Conservation (phyloP, 2,113 vertebrate species). For the Antennarius striatus region DNA sequence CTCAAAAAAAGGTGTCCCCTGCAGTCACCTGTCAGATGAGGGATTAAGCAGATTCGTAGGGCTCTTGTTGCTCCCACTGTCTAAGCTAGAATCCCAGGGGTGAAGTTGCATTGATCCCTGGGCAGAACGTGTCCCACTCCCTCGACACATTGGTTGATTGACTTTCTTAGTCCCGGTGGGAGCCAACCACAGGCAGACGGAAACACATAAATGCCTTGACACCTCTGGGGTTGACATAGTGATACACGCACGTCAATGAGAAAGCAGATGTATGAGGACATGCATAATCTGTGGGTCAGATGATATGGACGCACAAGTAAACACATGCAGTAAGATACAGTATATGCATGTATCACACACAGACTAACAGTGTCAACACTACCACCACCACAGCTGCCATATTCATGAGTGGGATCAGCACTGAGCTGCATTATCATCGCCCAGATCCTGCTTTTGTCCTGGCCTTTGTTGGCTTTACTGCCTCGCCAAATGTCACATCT, state of each 20-base stretch:
- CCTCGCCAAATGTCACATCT: slow-evolving; percentile 80
- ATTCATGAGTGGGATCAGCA: slow-evolving; percentile 69
- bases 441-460: slow-evolving; percentile 65
- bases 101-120: slow-evolving; percentile 68
- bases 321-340: slow-evolving; percentile 16
- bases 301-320: slow-evolving; percentile 15
- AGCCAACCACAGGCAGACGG: slow-evolving; percentile 43
- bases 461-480: slow-evolving; percentile 75
- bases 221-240: slow-evolving; percentile 1
- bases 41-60: slow-evolving; percentile 66
- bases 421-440: slow-evolving; percentile 61
- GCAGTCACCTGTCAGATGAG: slow-evolving; percentile 64
- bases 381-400: slow-evolving; percentile 59
- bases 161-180: slow-evolving; percentile 66
- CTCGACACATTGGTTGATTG: slow-evolving; percentile 75
- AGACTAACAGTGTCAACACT: slow-evolving; percentile 7
- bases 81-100: slow-evolving; percentile 57
- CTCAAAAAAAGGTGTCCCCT: slow-evolving; percentile 26
- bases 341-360: slow-evolving; percentile 30
- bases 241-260: slow-evolving; percentile 22
- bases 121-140: slow-evolving; percentile 53
- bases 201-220: slow-evolving; percentile 62
- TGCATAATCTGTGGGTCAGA: slow-evolving; percentile 25
- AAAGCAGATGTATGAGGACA: slow-evolving; percentile 8
- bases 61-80: slow-evolving; percentile 48